Evolutionary conservation across 2,113 vertebrate species (phyloP), one percentile per base, ranked within the genome.

Genomic region (Calidris pugnax): DNA sequence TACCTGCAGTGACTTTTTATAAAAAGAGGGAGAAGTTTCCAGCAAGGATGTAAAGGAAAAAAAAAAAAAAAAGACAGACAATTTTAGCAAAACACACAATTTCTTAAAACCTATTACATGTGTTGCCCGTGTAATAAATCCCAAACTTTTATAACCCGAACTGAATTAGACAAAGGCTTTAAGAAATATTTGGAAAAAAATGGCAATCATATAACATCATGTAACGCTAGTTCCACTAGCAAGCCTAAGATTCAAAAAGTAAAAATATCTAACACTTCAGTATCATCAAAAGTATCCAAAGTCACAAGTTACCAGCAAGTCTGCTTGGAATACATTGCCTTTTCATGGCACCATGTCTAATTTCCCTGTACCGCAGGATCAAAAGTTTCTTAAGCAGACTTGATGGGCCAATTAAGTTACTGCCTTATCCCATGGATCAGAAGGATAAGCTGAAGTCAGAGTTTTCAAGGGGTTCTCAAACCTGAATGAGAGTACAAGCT

Each of bases 401-500:
- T 84, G 45, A 94, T 21, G 22, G n/a, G 53, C 19, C 64, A 89
- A 33, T 47, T 32, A 55, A 78, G 8, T 67, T 76, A 80, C 3
- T 73, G 41, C 18, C 27, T 89, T 73, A 68, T 32, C 45, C 41
- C 24, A 53, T 2, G 1, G 28, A 51, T 75, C n/a, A 88, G n/a
- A 68, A 63, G 30, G 20, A 84, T 48, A 87, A 89, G 23, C 18
- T 71, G 14, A 93, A 85, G 10, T n/a, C 30, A 28, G 13, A 85
- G 22, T 69, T 92, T 95, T 82, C 60, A 90, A 90, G 64, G 53
- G 55, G 14, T 91, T 95, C 91, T 92, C 73, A 90, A 90, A 94
- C 32, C 62, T 72, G 48, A 87, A 50, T 48, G 39, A 75, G n/a
- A 94, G 53, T 56, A 71, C 24, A 64, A 85, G 55, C 76, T 85